Evolutionary conservation across 2,113 vertebrate species (phyloP).

Genomic region (Nicator chloris): DNA sequence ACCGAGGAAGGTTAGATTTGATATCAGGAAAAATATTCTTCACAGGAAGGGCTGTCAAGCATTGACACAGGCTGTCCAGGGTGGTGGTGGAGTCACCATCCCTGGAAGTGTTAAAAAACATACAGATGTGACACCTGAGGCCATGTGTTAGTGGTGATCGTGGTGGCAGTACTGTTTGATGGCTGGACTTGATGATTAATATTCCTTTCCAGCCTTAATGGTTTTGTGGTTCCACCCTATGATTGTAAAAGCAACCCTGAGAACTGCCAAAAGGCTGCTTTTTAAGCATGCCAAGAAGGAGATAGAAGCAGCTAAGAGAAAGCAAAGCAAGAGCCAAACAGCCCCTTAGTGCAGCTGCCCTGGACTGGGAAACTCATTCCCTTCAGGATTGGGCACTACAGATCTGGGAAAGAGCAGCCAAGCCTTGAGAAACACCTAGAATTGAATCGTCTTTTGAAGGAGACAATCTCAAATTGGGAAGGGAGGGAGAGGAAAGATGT

Average conservation of each 20-base stretch:
- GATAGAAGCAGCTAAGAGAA: background rate
- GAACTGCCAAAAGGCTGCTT: background rate
- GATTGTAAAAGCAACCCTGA: background rate
- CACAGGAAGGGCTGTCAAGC: background rate
- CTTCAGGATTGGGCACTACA: background rate
- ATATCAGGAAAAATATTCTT: no score
- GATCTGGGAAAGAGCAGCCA: background rate
- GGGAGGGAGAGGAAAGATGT: background rate
- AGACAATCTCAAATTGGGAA: background rate
- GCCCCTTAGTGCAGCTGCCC: background rate
- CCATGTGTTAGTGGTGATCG: background rate
- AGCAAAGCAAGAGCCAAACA: background rate
- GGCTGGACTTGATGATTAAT: background rate
- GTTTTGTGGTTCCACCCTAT: background rate
- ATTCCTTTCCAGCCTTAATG: accelerated
- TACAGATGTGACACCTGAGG: background rate
- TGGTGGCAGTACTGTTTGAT: background rate
- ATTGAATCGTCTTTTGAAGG: background rate
- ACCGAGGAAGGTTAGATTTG: background rate
- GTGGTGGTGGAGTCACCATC: background rate
- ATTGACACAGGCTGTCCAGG: background rate
- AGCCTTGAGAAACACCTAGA: background rate
- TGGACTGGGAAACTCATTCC: background rate
- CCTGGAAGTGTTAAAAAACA: background rate
- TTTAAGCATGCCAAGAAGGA: background rate